Conservation (phyloP, 2,797 vertebrate genomes). For the Scolopax rusticola region DNA sequence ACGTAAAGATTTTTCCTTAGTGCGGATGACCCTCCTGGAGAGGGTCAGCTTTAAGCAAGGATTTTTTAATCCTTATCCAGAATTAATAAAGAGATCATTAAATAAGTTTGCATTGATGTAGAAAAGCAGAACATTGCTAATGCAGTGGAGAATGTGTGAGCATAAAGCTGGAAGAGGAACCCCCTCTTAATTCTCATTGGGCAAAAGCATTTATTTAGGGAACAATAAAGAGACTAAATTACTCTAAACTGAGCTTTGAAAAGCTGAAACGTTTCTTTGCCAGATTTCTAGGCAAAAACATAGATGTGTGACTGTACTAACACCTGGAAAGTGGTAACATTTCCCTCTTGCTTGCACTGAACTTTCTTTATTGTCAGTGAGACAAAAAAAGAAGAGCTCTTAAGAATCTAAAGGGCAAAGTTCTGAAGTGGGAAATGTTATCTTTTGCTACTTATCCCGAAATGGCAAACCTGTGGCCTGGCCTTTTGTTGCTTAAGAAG, state of each 20-base stretch:
- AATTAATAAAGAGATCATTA: neutral
- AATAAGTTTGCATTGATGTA: neutral
- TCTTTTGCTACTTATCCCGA: constrained; percentile 20
- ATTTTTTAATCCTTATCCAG: neutral
- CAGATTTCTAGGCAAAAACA: neutral
- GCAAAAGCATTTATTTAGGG: neutral
- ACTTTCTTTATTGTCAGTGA: neutral
- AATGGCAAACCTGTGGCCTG: constrained; percentile 41
- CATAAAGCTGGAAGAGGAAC: neutral
- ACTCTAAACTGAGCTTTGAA: neutral
- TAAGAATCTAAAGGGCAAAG: constrained; percentile 30
- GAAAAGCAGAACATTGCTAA: neutral
- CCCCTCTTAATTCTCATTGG: neutral
- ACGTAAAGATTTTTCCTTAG: neutral
- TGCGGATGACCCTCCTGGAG: neutral
- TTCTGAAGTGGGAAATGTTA: constrained; percentile 37
- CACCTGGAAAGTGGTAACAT: neutral
- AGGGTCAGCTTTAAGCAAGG: neutral
- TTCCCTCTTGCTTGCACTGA: neutral
- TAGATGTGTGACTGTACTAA: neutral
- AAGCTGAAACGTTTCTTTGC: neutral
- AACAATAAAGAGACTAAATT: neutral
- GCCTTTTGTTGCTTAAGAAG: constrained; percentile 27
- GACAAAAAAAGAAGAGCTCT: neutral
- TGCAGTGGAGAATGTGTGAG: neutral